Conservation (phyloP, 2,888 invertebrate genomes). For the Perdita meconis region DNA sequence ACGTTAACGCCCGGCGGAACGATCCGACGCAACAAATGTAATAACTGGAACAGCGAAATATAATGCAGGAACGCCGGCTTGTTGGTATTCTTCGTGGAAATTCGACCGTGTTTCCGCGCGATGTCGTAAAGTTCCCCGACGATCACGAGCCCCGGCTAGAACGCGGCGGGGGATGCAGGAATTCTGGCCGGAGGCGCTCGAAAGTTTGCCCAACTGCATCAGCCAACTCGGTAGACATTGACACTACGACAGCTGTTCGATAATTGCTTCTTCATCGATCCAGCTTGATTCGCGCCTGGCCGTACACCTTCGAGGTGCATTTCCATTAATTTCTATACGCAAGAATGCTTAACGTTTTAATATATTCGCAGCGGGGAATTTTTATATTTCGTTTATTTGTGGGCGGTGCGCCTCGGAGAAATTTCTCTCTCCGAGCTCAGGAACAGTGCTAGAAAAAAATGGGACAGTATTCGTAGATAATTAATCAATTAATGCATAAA, state of each 20-base stretch:
- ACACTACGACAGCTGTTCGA: conserved; percentile 60
- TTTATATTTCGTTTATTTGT: background rate
- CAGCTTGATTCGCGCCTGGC: conserved; percentile 3
- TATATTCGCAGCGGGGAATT: background rate
- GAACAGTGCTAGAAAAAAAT: too few relatives aligned
- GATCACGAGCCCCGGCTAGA: conserved; percentile 11
- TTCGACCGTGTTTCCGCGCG: conserved; percentile 26
- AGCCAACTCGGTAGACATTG: conserved; percentile 45
- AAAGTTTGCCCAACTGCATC: conserved; percentile 48
- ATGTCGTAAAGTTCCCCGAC: conserved; percentile 50
- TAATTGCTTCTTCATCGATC: conserved; percentile 60
- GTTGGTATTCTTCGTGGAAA: conserved; percentile 43
- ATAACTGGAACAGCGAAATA: conserved; percentile 11
- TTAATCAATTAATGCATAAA: too few relatives aligned
- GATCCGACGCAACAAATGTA: conserved; percentile 15
- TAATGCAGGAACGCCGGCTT: conserved; percentile 12
- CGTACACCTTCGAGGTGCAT: background rate
- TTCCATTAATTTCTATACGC: background rate
- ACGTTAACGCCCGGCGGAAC: conserved; percentile 14
- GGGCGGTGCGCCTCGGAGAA: too few relatives aligned
- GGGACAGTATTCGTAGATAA: too few relatives aligned
- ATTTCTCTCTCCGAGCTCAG: too few relatives aligned
- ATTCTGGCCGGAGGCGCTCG: conserved; percentile 33
- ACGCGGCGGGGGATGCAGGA: conserved; percentile 28
- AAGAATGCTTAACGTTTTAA: background rate